phyloP scores from a whole-genome alignment of 1,140 invertebrate species.

The Drosophila virilis region DNA sequence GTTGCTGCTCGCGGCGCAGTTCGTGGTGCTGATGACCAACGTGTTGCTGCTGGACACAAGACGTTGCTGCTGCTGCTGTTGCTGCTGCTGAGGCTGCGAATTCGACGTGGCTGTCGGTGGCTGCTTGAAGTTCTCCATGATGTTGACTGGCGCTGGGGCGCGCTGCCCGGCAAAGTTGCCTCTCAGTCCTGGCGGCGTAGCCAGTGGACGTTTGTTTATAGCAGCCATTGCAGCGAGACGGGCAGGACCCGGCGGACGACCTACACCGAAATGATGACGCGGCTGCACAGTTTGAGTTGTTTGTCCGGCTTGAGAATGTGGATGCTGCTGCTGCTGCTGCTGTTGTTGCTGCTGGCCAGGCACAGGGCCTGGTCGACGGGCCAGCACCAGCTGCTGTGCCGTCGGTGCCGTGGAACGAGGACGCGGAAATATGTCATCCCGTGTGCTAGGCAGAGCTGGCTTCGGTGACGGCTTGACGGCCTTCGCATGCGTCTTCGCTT shows the following conservation, averaged over 20 bases:
- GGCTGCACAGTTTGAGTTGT: not conserved
- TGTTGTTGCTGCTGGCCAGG: not conserved
- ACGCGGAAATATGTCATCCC: constrained; percentile 56
- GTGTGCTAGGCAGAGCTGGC: not conserved
- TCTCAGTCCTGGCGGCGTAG: not conserved
- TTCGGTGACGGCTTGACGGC: not conserved
- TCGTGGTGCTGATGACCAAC: constrained; percentile 13
- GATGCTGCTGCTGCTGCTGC: not conserved
- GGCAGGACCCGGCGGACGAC: not conserved
- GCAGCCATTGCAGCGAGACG: not conserved
- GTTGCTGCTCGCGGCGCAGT: not conserved
- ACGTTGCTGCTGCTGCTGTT: not conserved
- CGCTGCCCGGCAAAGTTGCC: not conserved
- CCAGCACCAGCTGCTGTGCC: constrained; percentile 20
- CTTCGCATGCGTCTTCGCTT: not conserved
- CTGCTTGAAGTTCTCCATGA: not conserved
- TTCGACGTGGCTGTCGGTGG: not conserved
- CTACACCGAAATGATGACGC: not conserved
- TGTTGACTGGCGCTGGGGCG: not conserved
- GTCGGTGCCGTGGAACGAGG: not conserved
- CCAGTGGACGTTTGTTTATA: not conserved
- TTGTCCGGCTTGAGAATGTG: no score
- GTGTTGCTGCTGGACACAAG: constrained; percentile 8
- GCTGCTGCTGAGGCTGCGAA: not conserved
- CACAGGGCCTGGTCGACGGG: constrained; percentile 6